Percentiles rank a stretch among this genome's conserved stretches.
These are phyloP conservation scores for Onychorhynchus coronatus DNA, from an alignment of 2,113 vertebrate species.

Conservation along the genomic window DNA sequence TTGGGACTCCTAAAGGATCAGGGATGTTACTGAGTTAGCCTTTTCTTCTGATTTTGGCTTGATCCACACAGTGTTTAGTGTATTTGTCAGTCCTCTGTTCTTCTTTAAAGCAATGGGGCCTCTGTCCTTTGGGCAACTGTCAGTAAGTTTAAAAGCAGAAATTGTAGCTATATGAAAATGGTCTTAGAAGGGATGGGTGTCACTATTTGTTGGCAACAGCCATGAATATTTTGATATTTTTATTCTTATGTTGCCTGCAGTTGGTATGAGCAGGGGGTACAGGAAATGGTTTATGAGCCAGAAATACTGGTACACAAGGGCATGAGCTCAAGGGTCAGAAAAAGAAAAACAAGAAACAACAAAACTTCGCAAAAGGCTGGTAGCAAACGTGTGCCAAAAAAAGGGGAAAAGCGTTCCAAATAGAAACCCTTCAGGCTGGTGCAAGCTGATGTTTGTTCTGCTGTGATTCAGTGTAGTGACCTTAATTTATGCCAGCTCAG, in stretches of 20 bases:
- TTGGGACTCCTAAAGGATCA: neutral
- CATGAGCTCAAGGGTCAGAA: conserved; percentile 2
- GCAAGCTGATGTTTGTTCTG: neutral
- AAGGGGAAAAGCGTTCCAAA: neutral
- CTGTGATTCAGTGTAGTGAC: neutral
- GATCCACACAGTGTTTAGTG: neutral
- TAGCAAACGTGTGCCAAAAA: neutral
- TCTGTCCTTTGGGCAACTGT: neutral
- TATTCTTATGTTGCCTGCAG: neutral
- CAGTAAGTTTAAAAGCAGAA: conserved; percentile 5
- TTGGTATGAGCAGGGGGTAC: neutral
- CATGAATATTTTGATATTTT: conserved; percentile 35
- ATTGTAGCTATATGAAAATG: neutral
- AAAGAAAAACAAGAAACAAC: conserved; percentile 5
- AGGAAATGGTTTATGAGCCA: conserved; percentile 41
- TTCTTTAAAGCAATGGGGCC: neutral
- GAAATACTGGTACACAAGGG: conserved; percentile 15
- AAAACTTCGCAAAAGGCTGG: neutral
- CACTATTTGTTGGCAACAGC: neutral
- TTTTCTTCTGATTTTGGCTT: neutral
- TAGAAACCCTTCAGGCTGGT: neutral
- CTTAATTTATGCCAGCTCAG: neutral
- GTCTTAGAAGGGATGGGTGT: neutral
- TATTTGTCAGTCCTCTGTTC: neutral
- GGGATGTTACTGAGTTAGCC: neutral